Evolutionary conservation across 2,797 vertebrate species (phyloP).

Genomic region (Ammospiza maritima): DNA sequence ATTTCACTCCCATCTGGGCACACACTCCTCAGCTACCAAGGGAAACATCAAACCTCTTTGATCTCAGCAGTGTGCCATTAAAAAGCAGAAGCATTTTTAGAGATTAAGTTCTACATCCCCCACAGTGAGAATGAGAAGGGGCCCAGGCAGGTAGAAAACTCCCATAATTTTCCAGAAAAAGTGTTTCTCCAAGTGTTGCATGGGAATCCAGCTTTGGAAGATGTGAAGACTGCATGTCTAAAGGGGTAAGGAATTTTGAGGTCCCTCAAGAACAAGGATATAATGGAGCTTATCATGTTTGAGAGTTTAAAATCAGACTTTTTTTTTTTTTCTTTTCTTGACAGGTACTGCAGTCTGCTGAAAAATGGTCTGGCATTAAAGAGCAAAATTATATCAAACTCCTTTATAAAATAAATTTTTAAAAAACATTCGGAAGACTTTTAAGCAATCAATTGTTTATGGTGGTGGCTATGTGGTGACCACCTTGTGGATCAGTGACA

Average conservation of each 20-base stretch:
- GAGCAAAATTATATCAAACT: background rate
- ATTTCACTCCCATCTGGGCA: background rate
- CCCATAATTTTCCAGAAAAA: background rate
- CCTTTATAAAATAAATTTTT: background rate
- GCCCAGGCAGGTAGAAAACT: background rate
- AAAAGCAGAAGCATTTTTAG: background rate
- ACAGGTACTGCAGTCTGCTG: background rate
- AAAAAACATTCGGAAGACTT: background rate
- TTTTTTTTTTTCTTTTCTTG: background rate
- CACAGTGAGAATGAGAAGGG: background rate
- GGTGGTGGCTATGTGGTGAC: background rate
- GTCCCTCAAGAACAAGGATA: background rate
- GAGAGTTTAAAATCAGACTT: background rate
- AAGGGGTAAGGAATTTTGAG: background rate
- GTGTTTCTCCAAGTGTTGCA: background rate
- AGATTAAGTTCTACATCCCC: background rate
- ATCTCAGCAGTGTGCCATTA: background rate
- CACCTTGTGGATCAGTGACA: background rate
- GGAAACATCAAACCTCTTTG: background rate
- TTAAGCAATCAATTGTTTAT: background rate
- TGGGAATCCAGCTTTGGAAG: fast-evolving
- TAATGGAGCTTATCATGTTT: background rate
- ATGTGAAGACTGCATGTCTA: background rate
- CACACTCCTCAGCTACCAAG: background rate
- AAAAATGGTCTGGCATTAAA: background rate